phyloP scores from a whole-genome alignment of 2,113 vertebrate species.

The Globicephala melas region DNA sequence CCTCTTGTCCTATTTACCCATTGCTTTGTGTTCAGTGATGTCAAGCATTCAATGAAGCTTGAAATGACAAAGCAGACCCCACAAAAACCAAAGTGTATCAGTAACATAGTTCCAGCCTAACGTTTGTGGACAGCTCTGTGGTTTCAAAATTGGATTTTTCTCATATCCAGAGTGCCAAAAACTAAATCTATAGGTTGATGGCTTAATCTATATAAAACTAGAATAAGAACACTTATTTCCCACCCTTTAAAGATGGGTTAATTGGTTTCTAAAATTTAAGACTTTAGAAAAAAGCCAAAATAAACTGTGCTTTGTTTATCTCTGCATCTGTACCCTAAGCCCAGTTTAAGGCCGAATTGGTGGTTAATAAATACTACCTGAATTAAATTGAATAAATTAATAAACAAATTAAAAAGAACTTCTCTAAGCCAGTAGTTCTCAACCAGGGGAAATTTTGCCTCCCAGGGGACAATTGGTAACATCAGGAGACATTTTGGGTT shows the following conservation, averaged over 20 bases:
- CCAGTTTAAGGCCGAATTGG: not conserved
- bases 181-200: not conserved
- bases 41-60: not conserved
- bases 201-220: not conserved
- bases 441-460: not conserved
- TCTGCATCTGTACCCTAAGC: not conserved
- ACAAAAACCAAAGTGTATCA: not conserved
- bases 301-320: not conserved
- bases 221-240: not conserved
- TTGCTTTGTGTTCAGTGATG: not conserved
- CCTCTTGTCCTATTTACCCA: not conserved
- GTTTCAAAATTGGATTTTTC: conserved; percentile 1
- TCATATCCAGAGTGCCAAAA: not conserved
- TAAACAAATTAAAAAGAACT: not conserved
- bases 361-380: not conserved
- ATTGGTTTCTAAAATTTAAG: not conserved
- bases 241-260: not conserved
- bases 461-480: not conserved
- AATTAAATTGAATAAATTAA: conserved; percentile 13
- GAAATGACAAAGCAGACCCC: not conserved
- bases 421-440: not conserved
- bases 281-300: not conserved
- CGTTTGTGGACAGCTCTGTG: not conserved
- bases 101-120: not conserved
- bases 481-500: not conserved